Base-by-base conservation (phyloP, 1,140 invertebrate species). In the Heliconius congener region DNA sequence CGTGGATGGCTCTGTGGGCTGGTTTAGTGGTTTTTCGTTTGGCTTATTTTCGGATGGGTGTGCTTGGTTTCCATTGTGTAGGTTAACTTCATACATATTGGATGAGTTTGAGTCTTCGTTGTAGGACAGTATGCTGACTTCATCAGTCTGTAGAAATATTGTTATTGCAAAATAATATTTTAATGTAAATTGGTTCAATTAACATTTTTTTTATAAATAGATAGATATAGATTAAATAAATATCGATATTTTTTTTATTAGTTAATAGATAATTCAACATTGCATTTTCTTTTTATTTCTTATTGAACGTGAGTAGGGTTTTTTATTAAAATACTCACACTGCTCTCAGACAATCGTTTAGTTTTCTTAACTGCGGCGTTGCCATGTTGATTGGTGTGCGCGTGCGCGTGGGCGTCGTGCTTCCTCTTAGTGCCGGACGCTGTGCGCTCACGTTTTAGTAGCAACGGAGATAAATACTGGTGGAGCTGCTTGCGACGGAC, bases 401-500 rank as follows among this genome's bases (percentile, higher is more conserved):
- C 1, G 83, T 13, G 80, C 46, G 81, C 8, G 70, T 57, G 80
- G 13, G 82, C 81, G 60, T 86, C 88, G 75, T 87, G 84, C 75
- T 88, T 87, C 50, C 93, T 86, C 80, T 95, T 95, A 71, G 78
- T 81, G 39, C 87, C 88, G 6, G 88, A 90, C 50, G 83, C 86
- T 0, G 94, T 94, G 88, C 97, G 97, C 81, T 96, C 96, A 81
- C 97, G 96, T 73, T 96, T 95, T 86, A 98, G 88, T 55, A 98
- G 94, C 83, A 96, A 96, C 8, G 95, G 93, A 19, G 97, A 96
- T 80, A 98, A 93, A 92, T 98, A 98, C 83, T 96, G 96, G 73
- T 95, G 95, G 50, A 98, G 93, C 84, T 98, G 96, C 94, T 97
- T 98, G 79, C 96, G 95, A 71, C 96, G 96, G 0, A 97, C 97